Base-by-base conservation (phyloP, 2,113 vertebrate species). In the Brienomyrus longianalis region DNA sequence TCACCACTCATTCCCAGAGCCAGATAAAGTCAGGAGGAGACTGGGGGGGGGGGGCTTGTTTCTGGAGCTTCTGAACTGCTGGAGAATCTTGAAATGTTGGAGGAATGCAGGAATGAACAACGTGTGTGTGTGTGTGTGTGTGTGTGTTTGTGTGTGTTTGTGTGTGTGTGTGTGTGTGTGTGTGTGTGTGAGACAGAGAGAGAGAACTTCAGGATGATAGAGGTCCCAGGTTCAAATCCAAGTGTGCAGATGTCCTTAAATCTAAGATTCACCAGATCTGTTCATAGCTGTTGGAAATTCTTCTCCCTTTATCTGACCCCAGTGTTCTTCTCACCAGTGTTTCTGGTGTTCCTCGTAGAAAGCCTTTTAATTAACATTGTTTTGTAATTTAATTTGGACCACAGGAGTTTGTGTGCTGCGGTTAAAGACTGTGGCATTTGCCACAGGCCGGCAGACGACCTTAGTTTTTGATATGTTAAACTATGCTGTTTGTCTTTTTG, bases 401-500 rank as follows among this genome's bases (percentile, higher is more conserved):
- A 50, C 66, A 88, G 43, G 48, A 21, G 13, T 45, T 74, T 52
- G 45, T 62, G 66, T 19, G 17, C 17, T 19, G 51, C n/a, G 6
- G n/a, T 35, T 86, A 77, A 31, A 27, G 31, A 13, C n/a, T 59
- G 17, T 84, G 31, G 88, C 86, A 47, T 86, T 17, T 80, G 77
- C 48, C 66, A 35, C 62, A 3, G 47, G 66, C 51, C 54, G 9
- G 48, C 47, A n/a, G 88, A 10, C 87, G 23, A 89, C 83, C 51
- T 45, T 83, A 6, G 27, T 88, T 90, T 89, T 84, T 86, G 31
- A 85, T 90, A 86, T 52, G 51, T 47, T 84, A 21, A n/a, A 88
- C 35, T 90, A 35, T 91, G 91, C 45, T 89, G 88, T 45, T 70
- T 91, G 84, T 92, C 84, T 91, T 91, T 70, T 84, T 74, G 88